A percentile compares a stretch with the other conserved stretches of the same genome.
phyloP scores from a whole-genome alignment of 2,888 invertebrate genomes.

The Agapostemon virescens region DNA sequence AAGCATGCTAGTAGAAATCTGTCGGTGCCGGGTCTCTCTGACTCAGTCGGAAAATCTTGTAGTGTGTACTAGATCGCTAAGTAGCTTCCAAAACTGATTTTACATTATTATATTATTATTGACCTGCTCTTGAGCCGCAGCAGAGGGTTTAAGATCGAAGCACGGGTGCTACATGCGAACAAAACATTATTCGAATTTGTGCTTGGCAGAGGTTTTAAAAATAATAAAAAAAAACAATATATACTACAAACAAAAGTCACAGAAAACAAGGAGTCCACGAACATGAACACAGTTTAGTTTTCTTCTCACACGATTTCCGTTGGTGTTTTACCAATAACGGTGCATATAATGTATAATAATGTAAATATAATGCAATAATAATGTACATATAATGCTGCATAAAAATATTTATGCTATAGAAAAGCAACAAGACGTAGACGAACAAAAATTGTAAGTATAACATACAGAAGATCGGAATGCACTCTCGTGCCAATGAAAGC shows the following conservation, averaged over 20 bases:
- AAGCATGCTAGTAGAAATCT: neutral
- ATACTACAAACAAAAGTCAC: conserved; percentile 46
- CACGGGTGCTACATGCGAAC: neutral
- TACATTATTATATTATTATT: neutral
- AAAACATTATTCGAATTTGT: neutral
- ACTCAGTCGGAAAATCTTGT: neutral
- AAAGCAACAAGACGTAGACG: conserved; percentile 40
- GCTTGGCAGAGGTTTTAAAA: conserved; percentile 6
- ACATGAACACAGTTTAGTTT: neutral
- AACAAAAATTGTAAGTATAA: conserved; percentile 46
- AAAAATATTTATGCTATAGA: conserved; percentile 44
- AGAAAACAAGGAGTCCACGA: conserved; percentile 18
- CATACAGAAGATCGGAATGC: conserved; percentile 69
- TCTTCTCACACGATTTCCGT: conserved; percentile 4
- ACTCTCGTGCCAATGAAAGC: conserved; percentile 59
- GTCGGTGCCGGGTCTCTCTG: neutral
- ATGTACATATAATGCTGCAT: no score
- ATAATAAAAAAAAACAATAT: conserved; percentile 39
- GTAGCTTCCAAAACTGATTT: neutral
- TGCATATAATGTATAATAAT: no score
- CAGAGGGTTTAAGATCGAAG: neutral
- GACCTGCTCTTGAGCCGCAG: neutral
- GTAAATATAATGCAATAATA: no score
- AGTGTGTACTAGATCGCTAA: neutral
- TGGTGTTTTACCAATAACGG: no score